Base-by-base conservation (phyloP, 2,888 invertebrate species). In the Perdita meconis region DNA sequence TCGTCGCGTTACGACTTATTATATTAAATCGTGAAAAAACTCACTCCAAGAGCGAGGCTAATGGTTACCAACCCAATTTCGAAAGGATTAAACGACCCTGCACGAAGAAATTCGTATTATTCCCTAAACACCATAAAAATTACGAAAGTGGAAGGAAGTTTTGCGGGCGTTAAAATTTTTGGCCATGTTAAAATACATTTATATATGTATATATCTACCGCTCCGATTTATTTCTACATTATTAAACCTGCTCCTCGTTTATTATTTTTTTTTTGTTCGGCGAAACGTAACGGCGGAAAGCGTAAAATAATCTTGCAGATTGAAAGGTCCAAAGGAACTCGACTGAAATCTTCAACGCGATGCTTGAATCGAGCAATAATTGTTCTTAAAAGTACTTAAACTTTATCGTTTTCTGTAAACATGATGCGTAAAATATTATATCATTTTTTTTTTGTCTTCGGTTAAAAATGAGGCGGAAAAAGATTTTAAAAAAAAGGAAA, bases 11-110 rank as follows among this genome's bases (percentile, higher is more conserved):
- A 44, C 61, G 22, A 34, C 22, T 71, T 19, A 50, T 56, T 76
- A 76, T 65, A 61, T 66, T 50, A 77, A 76, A 67, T 60, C 8
- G 71, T 78, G 67, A 64, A 71, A 78, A 76, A 66, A 67, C 57
- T 42, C 55, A 38, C 12, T 63, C 24, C 10, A 24, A 19, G 36
- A 72, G 61, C 51, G 26, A 22, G 24, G 42, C 36, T 42, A 51
- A 22, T 42, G 24, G 16, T 42, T 34, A 66, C 44, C 51, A 76
- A 71, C 51, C 38, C 38, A 22, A 5, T 3, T 34, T 13, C 6
- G n/a, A 78, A 60, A 72, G 67, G 72, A 68, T 79, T 61, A 78
- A 79, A 72, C 50, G 44, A 64, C 40, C 55, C 50, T 42, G 44
- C 30, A 44, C 22, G 24, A 30, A 47, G 44, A 24, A 64, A 38